Evolutionary conservation across 2,888 invertebrate species (phyloP).

Genomic region (Drosophila parthenogenetica): DNA sequence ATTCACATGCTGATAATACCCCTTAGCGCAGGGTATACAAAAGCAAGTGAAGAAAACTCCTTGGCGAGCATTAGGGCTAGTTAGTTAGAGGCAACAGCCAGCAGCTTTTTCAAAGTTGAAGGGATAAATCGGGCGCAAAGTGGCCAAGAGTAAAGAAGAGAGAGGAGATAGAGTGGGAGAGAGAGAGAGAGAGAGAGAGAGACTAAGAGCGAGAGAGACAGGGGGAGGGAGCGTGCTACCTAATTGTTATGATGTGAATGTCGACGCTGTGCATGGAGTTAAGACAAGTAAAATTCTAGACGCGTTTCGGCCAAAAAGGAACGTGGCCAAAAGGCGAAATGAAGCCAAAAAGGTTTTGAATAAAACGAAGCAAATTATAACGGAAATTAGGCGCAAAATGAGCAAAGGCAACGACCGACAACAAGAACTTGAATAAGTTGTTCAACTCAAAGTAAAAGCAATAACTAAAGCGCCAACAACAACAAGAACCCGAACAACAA

Average conservation of each 20-base stretch:
- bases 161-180: neutral
- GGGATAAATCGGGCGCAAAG: slow-evolving; percentile 45
- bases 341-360: slow-evolving; percentile 68
- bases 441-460: slow-evolving; percentile 30
- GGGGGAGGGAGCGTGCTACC: slow-evolving; percentile 25
- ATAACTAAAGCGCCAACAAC: slow-evolving; percentile 36
- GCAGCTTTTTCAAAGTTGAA: slow-evolving; percentile 56
- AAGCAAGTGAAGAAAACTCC: neutral
- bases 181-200: neutral
- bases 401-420: slow-evolving; percentile 42
- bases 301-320: slow-evolving; percentile 31
- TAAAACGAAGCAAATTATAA: slow-evolving; percentile 75
- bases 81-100: slow-evolving; percentile 33
- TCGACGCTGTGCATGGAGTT: slow-evolving; percentile 28
- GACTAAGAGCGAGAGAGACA: neutral
- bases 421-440: slow-evolving; percentile 30
- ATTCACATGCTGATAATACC: neutral
- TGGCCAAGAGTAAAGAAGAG: neutral
- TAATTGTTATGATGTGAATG: slow-evolving; percentile 76
- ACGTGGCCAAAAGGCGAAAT: slow-evolving; percentile 52
- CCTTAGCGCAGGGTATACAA: neutral
- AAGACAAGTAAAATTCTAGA: slow-evolving; percentile 41
- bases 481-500: slow-evolving; percentile 21
- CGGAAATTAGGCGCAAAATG: slow-evolving; percentile 78
- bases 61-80: slow-evolving; percentile 33